A percentile compares a stretch with the other conserved stretches of the same genome.
These are phyloP conservation scores for Scolanthus callimorphus DNA, from an alignment of 92 coral and sea anemone species.

Conservation along the genomic window DNA sequence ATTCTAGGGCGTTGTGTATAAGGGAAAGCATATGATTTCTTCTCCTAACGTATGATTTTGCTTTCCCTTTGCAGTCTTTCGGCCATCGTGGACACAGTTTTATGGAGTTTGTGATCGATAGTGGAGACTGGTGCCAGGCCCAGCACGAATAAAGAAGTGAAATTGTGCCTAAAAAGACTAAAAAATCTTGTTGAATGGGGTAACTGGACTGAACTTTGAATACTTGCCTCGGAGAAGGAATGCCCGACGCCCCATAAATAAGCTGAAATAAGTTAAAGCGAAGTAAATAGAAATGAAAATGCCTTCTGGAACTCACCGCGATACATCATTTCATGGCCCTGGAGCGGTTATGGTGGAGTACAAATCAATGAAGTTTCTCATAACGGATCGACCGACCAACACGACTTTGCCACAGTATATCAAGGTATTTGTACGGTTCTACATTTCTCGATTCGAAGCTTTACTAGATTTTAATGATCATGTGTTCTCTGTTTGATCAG, in stretches of 20 bases:
- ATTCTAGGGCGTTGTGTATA: no score
- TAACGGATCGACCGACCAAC: conserved; percentile 97
- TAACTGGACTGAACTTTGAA: conserved; percentile 27
- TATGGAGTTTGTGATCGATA: conserved; percentile 99
- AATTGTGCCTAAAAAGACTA: conserved; percentile 27
- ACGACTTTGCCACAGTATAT: conserved; percentile 85
- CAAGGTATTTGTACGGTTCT: conserved; percentile 68
- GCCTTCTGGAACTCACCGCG: conserved; percentile 74
- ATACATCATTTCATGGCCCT: conserved; percentile 80
- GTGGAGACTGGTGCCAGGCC: conserved; percentile 99
- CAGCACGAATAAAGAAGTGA: conserved; percentile 87
- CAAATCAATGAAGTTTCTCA: conserved; percentile 96
- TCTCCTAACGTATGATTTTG: no score
- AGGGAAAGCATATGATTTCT: no score
- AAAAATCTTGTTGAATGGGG: conserved; percentile 86
- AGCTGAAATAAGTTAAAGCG: conserved; percentile 7
- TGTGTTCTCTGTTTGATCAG: conserved; percentile 29
- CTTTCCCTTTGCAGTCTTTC: conserved; percentile 64
- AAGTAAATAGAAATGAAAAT: conserved; percentile 81
- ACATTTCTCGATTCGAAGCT: not conserved
- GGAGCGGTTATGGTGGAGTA: conserved; percentile 96
- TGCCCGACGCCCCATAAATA: conserved; percentile 19
- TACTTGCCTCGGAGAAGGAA: conserved; percentile 17
- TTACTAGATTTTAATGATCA: conserved; percentile 9
- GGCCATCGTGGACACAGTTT: conserved; percentile 95